These are phyloP conservation scores for Apostichopus japonicus DNA, from an alignment of 35 echinoderm and acorn worm species.

Conservation along the genomic window DNA sequence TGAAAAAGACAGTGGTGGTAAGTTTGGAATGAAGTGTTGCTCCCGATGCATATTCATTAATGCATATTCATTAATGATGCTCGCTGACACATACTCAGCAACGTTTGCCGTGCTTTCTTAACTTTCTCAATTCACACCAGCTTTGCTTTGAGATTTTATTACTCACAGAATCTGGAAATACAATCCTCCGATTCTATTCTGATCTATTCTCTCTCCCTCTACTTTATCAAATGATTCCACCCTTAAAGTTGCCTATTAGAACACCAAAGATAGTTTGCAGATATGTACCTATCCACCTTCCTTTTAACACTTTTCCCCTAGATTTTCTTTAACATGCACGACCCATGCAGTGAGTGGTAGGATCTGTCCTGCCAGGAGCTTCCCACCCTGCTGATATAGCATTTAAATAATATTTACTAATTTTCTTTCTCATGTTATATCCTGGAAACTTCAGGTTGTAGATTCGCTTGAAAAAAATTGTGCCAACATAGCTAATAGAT, in stretches of 20 bases:
- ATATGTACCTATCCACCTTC: not conserved
- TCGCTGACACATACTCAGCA: no score
- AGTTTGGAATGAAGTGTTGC: conserved; percentile 25
- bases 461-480: no score
- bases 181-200: not conserved
- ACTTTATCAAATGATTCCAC: no score
- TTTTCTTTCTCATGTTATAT: not conserved
- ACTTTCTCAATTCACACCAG: not conserved
- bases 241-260: no score
- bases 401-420: not conserved
- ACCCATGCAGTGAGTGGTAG: not conserved
- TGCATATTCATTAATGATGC: no score
- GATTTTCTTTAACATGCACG: conserved; percentile 5
- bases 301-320: not conserved
- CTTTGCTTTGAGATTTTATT: not conserved
- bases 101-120: conserved; percentile 26
- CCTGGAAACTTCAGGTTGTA: no score
- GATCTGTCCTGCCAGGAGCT: not conserved
- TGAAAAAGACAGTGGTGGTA: conserved; percentile 15
- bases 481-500: no score
- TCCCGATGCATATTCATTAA: conserved; percentile 15
- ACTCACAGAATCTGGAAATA: not conserved
- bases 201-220: no score
- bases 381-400: not conserved
- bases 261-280: not conserved